phyloP scores from a whole-genome alignment of 2,797 vertebrate species.

The Jordanella pulchra region DNA sequence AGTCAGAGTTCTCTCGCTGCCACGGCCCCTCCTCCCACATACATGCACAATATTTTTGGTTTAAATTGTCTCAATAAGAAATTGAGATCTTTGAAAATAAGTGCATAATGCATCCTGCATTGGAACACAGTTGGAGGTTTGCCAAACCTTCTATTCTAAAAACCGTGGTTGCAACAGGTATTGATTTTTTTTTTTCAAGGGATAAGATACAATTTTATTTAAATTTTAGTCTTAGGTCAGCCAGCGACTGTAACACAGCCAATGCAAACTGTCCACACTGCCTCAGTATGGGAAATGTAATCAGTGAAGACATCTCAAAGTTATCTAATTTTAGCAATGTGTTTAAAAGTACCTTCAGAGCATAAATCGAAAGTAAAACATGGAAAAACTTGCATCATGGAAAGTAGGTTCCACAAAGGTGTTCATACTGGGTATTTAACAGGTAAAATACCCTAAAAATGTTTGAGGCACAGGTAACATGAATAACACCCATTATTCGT shows the following conservation, averaged over 20 bases:
- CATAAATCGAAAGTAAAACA: not conserved
- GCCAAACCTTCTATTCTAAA: not conserved
- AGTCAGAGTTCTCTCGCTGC: conserved; percentile 57
- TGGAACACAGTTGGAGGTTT: not conserved
- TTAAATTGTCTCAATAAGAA: conserved; percentile 24
- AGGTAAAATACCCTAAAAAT: too few species aligned
- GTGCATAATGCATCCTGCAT: not conserved
- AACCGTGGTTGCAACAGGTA: not conserved
- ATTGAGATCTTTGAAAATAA: not conserved
- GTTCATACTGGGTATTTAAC: not conserved
- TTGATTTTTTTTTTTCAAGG: too few species aligned
- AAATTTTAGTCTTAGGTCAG: not conserved
- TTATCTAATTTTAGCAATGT: not conserved
- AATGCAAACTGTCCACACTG: not conserved
- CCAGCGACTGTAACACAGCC: not conserved
- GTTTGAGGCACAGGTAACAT: not conserved
- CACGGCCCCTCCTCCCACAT: not conserved
- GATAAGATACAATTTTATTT: not conserved
- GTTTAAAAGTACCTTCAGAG: not conserved
- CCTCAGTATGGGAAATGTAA: too few species aligned
- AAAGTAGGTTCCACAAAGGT: not conserved
- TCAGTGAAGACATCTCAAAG: too few species aligned
- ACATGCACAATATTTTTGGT: conserved; percentile 21
- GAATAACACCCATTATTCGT: not conserved
- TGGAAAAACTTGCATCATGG: not conserved